Base-by-base conservation (phyloP, 2,113 vertebrate species). In the Tympanuchus pallidicinctus region DNA sequence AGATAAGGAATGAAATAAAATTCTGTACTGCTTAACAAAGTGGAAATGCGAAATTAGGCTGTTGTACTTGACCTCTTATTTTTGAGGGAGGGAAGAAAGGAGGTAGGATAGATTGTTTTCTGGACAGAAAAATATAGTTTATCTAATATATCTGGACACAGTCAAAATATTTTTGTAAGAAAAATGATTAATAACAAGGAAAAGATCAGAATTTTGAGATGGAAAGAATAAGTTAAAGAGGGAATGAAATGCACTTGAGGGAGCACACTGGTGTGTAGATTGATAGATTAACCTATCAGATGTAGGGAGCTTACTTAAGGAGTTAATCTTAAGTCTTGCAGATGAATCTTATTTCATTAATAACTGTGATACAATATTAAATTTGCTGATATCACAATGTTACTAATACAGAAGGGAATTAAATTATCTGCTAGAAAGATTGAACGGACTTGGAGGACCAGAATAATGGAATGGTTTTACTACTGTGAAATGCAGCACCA, bases 391-490 rank as follows among this genome's bases (percentile, higher is more conserved):
- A 59, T 57, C 57, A 77, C 22, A 69, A 24, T 16, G 54, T 79
- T 89, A 30, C 52, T 94, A 73, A 65, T 65, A 43, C 52, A 72
- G 59, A 87, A 48, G 22, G 22, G 15, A 76, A 65, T 70, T 87
- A 28, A 36, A 9, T 3, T 88, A 64, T 45, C 30, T 52, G 14
- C 22, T 60, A 4, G 40, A 40, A 40, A 40, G 3, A 40, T 14
- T 57, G 74, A 87, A 91, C 79, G 66, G n/a, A 82, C 59, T 42
- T 91, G 2, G 17, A 93, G 17, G 36, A 83, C 34, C 27, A 78
- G 54, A 85, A 79, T 65, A 92, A 92, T 40, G 50, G 59, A 54
- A 69, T 93, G 19, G 84, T 76, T 87, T 87, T 73, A 76, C 17
- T 84, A 30, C 74, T 84, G 30, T 25, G 47, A 78, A 93, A 66